A percentile compares a stretch with the other conserved stretches of the same genome.
Conservation (phyloP, 2,888 invertebrate species). For the Athripsodes cinereus region DNA sequence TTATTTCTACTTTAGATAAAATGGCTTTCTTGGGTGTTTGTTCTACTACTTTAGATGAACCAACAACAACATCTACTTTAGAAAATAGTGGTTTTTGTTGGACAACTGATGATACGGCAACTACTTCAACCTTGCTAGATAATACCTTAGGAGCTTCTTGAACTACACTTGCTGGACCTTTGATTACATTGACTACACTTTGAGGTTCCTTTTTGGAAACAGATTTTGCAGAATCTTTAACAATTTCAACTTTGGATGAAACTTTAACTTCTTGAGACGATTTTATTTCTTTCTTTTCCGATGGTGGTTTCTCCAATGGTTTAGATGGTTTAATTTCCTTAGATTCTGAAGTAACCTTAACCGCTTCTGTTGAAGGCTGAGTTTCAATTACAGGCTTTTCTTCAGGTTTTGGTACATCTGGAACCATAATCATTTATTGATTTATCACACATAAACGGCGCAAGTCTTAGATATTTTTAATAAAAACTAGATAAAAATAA, state of each 20-base stretch:
- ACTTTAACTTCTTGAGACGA: conserved; percentile 31
- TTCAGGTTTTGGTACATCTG: conserved; percentile 6
- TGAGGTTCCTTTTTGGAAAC: conserved; percentile 31
- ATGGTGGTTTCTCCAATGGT: conserved; percentile 35
- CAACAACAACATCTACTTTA: conserved; percentile 53
- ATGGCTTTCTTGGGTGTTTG: conserved; percentile 32
- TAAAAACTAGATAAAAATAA: too few species aligned
- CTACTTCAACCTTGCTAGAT: conserved; percentile 46
- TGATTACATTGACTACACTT: conserved; percentile 28
- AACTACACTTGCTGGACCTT: conserved; percentile 26
- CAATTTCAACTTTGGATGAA: conserved; percentile 21
- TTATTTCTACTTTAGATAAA: conserved; percentile 44
- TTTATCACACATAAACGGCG: too few species aligned
- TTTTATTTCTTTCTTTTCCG: conserved; percentile 45
- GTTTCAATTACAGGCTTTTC: conserved; percentile 31
- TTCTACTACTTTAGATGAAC: conserved; percentile 47
- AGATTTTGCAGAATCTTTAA: conserved; percentile 29
- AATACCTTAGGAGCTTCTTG: conserved; percentile 22
- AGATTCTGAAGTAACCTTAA: conserved; percentile 27
- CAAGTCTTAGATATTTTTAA: too few species aligned
- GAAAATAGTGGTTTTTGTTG: conserved; percentile 47
- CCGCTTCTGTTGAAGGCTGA: conserved; percentile 26
- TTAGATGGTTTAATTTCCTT: conserved; percentile 42
- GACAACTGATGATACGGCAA: conserved; percentile 34
- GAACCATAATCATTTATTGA: too few species aligned